Base-by-base conservation (phyloP, 2,797 vertebrate genomes). In the Glossophaga mutica region DNA sequence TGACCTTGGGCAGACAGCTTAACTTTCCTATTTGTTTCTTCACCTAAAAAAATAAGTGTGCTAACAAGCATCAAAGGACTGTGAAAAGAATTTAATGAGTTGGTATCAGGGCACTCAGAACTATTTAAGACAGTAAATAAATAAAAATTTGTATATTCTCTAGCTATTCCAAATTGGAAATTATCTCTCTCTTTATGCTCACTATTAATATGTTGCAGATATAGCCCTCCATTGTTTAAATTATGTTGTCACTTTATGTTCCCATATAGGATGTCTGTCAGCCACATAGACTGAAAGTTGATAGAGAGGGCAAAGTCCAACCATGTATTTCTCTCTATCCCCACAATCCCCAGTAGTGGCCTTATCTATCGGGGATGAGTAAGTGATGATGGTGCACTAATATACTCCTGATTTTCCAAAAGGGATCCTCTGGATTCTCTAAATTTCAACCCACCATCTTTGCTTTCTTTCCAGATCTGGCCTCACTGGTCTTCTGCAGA, bases 381-480 rank as follows among this genome's bases (percentile, higher is more conserved):
- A 85, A 24, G 6, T n/a, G 59, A 82, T 32, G 29, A 82, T 59
- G 12, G 46, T 34, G 22, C 21, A 65, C 19, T 62, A 57, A 48
- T 44, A 5, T 34, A 32, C 5, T 21, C 67, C 65, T 62, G 34
- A 62, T 83, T 78, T 91, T 94, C 57, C n/a, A 79, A 34, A 94
- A 86, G 65, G 8, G 11, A 62, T 32, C 19, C 14, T 37, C n/a
- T 89, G 9, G 48, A 76, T 39, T 37, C 37, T 94, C 70, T 19
- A 50, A 22, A 32, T 65, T 50, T 92, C 26, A 62, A 24, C 44
- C 44, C 50, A 88, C 26, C 37, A 29, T 79, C 19, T 91, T 87
- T 81, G 83, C 42, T 59, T 89, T 85, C 42, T 86, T 94, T 90
- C 85, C 83, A 79, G 39, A 83, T 19, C 39, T 94, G 52, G 16